These are phyloP conservation scores for Siderastrea radians DNA, from an alignment of 92 coral and sea anemone genomes.

Conservation along the genomic window DNA sequence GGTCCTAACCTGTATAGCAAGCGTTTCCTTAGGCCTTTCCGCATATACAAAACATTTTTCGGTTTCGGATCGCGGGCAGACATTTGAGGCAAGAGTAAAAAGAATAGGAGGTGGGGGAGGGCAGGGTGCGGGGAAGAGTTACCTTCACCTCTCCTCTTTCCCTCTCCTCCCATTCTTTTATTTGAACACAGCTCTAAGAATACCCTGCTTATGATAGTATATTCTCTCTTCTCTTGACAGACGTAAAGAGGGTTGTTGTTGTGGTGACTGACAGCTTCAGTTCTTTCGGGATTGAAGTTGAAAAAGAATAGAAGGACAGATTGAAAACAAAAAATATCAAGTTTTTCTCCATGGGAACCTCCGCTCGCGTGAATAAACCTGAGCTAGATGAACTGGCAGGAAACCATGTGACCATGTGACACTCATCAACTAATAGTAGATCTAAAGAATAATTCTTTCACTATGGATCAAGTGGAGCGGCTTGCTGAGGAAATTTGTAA, in stretches of 20 bases:
- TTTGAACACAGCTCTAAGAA: no score
- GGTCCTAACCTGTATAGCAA: no score
- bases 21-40: no score
- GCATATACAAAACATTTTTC: no score
- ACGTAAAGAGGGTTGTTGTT: slow-evolving; percentile 32
- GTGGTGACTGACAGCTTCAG: slow-evolving; percentile 30
- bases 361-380: slow-evolving; percentile 3
- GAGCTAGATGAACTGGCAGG: slow-evolving; percentile 21
- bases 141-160: no score
- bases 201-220: no score
- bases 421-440: slow-evolving; percentile 2
- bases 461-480: not conserved
- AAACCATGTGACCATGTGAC: slow-evolving; percentile 9
- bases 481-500: slow-evolving; percentile 28
- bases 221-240: not conserved
- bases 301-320: not conserved
- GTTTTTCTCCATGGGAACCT: slow-evolving; percentile 16
- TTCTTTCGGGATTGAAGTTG: slow-evolving; percentile 24
- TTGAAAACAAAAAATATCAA: not conserved
- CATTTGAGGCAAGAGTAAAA: no score
- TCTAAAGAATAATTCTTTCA: not conserved
- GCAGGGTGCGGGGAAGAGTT: no score
- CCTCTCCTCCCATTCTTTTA: no score
- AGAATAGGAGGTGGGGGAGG: no score
- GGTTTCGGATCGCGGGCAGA: no score